A percentile compares a stretch with the other conserved stretches of the same genome.
Conservation (phyloP, 2,888 invertebrate genomes). For the Gasteruption jaculator region DNA sequence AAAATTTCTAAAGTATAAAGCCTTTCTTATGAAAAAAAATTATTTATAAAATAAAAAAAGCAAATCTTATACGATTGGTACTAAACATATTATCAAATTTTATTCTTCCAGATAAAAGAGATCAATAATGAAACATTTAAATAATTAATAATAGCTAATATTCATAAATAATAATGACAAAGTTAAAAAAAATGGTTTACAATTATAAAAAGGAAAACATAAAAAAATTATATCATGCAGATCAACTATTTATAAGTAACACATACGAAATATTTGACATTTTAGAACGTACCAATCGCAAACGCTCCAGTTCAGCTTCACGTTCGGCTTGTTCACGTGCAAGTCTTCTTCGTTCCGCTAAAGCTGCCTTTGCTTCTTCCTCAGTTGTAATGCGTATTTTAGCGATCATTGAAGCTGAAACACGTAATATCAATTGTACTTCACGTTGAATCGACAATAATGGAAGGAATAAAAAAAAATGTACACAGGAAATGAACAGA, state of each 20-base stretch:
- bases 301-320: constrained; percentile 81
- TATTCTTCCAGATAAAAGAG: too few relatives aligned
- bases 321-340: constrained; percentile 89
- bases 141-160: neutral
- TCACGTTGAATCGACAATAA: constrained; percentile 43
- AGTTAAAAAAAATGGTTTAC: constrained; percentile 3
- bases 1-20: neutral
- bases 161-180: constrained; percentile 6
- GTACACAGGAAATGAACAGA: neutral
- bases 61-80: too few relatives aligned
- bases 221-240: too few relatives aligned
- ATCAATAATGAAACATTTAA: neutral
- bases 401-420: constrained; percentile 65
- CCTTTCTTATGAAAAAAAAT: too few relatives aligned
- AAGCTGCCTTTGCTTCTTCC: constrained; percentile 89
- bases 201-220: too few relatives aligned
- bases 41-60: constrained; percentile 1
- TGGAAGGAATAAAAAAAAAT: constrained; percentile 18
- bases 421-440: too few relatives aligned
- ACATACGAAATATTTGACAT: neutral
- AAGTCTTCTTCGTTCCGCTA: constrained; percentile 82
- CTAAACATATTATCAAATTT: too few relatives aligned
- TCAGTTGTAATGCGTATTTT: constrained; percentile 77
- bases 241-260: too few relatives aligned
- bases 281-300: constrained; percentile 51